Conservation (phyloP, 1,140 invertebrate species). For the Drosophila kanapiae region DNA sequence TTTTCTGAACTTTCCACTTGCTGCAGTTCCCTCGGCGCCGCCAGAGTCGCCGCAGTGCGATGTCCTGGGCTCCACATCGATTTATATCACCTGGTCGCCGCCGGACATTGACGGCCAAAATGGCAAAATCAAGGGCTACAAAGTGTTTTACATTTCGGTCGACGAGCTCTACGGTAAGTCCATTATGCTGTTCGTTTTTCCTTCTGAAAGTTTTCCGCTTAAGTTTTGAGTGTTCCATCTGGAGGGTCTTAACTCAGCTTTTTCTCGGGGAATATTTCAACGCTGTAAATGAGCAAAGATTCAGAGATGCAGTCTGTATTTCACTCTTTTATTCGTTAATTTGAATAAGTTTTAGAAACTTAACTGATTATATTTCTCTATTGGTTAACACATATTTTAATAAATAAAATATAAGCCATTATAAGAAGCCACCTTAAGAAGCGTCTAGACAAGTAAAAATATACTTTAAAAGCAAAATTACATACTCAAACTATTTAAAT, state of each 20-base stretch:
- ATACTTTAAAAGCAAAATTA: too few relatives aligned
- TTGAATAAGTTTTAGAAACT: too few relatives aligned
- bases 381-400: too few relatives aligned
- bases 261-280: background rate
- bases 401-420: background rate
- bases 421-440: too few relatives aligned
- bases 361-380: too few relatives aligned
- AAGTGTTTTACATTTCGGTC: conserved; percentile 91
- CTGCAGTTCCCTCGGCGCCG: conserved; percentile 90
- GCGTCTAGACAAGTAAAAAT: too few relatives aligned
- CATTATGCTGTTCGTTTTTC: background rate
- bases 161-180: conserved; percentile 90
- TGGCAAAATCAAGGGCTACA: conserved; percentile 95
- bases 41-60: conserved; percentile 92
- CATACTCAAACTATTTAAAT: too few relatives aligned
- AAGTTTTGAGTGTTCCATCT: background rate
- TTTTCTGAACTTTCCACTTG: background rate
- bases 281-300: too few relatives aligned
- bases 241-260: background rate
- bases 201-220: background rate
- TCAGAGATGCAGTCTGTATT: background rate
- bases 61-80: conserved; percentile 92
- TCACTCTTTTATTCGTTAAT: background rate
- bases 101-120: conserved; percentile 93
- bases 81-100: conserved; percentile 94